Evolutionary conservation across 1,140 invertebrate genomes (phyloP).

Genomic region (Goniozus legneri): DNA sequence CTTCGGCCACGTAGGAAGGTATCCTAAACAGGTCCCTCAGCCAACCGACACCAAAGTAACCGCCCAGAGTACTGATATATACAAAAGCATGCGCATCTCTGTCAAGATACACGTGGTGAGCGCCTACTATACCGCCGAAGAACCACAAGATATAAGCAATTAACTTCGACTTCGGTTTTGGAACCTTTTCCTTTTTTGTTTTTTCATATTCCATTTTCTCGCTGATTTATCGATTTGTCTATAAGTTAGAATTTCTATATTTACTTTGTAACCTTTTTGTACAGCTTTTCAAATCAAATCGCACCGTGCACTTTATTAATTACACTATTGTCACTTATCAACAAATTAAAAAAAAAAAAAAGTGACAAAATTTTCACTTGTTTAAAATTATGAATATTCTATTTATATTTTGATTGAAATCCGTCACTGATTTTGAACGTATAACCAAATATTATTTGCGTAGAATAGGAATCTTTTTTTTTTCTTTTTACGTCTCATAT

Average conservation of each 20-base stretch:
- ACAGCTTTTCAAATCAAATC: too few relatives aligned
- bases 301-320: too few relatives aligned
- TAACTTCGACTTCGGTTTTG: constrained; percentile 26
- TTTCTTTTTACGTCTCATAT: too few relatives aligned
- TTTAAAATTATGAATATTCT: too few relatives aligned
- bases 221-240: too few relatives aligned
- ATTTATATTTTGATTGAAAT: too few relatives aligned
- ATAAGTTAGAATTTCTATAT: neutral
- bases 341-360: too few relatives aligned
- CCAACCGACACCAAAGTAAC: constrained; percentile 83
- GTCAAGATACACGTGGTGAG: constrained; percentile 88
- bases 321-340: too few relatives aligned
- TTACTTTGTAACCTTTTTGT: neutral
- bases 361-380: too few relatives aligned
- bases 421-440: too few relatives aligned
- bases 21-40: constrained; percentile 81
- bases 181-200: neutral
- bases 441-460: too few relatives aligned
- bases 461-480: too few relatives aligned
- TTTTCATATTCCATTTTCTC: neutral
- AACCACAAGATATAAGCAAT: constrained; percentile 80
- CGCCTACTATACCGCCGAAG: constrained; percentile 79
- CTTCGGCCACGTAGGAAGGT: constrained; percentile 82
- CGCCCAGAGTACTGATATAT: constrained; percentile 82
- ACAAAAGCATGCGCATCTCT: constrained; percentile 88